Evolutionary conservation across 37 sponge, comb jelly and placozoan species (phyloP).

Genomic region (Chondrilla cf. caribensis): DNA sequence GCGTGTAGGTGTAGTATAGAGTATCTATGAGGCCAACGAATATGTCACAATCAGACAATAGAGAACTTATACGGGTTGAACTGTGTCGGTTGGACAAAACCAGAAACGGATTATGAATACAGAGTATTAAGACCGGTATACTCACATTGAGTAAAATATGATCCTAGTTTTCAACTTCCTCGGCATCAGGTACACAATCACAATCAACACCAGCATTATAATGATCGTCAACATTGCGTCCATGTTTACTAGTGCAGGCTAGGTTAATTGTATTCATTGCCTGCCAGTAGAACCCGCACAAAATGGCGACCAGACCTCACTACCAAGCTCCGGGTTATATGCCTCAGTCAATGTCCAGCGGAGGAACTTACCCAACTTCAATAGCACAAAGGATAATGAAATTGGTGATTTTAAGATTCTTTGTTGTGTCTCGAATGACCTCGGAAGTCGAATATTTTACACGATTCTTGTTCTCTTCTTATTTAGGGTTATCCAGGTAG

Average conservation of each 20-base stretch:
- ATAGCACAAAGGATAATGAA: slow-evolving; percentile 11
- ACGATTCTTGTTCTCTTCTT: too few relatives aligned
- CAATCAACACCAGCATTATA: background rate
- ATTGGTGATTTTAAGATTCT: background rate
- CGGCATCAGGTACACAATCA: background rate
- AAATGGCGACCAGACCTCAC: slow-evolving; percentile 24
- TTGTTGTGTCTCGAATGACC: too few relatives aligned
- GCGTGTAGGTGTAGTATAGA: too few relatives aligned
- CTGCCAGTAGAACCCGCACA: background rate
- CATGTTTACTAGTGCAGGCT: background rate
- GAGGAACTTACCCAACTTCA: background rate
- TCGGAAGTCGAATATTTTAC: too few relatives aligned
- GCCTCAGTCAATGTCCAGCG: background rate
- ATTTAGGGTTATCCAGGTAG: background rate
- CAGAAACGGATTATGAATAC: too few relatives aligned
- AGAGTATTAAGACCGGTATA: too few relatives aligned
- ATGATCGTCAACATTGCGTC: background rate
- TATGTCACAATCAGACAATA: too few relatives aligned
- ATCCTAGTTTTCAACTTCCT: background rate
- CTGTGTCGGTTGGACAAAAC: too few relatives aligned
- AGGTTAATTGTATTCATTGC: background rate
- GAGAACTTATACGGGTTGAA: too few relatives aligned
- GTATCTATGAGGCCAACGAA: too few relatives aligned
- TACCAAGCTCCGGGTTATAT: background rate
- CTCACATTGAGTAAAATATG: background rate